These are phyloP conservation scores for Hydractinia symbiolongicarpus DNA, from an alignment of 30 jellyfish, hydroid and myxozoan genomes.

Conservation along the genomic window DNA sequence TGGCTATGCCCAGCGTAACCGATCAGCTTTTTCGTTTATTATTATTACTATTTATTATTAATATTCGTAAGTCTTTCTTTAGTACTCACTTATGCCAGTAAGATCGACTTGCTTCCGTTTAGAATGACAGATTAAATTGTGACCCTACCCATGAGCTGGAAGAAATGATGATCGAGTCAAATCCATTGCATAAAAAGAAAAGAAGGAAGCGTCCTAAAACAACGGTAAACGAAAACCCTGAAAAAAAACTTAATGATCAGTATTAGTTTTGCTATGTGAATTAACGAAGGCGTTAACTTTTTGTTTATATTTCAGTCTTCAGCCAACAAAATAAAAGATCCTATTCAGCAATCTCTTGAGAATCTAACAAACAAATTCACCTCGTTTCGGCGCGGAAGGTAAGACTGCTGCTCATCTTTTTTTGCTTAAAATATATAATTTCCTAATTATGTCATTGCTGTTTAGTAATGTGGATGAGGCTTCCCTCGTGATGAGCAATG, in stretches of 20 bases:
- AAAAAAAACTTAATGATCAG: conserved; percentile 2
- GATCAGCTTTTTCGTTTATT: too few species aligned
- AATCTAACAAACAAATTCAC: conserved; percentile 29
- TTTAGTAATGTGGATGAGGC: background rate
- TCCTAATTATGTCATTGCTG: background rate
- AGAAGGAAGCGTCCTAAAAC: conserved; percentile 42
- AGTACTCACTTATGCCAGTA: too few species aligned
- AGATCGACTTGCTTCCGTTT: background rate
- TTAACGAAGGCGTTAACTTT: background rate
- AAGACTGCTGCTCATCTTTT: background rate
- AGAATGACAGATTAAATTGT: conserved; percentile 82
- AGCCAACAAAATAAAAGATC: conserved; percentile 21
- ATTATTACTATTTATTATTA: too few species aligned
- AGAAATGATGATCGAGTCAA: conserved; percentile 90
- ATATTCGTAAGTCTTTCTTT: too few species aligned
- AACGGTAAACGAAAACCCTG: background rate
- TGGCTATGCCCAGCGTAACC: too few species aligned
- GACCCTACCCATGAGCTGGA: conserved; percentile 94
- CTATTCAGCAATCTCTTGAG: conserved; percentile 14
- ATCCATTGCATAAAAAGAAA: conserved; percentile 86
- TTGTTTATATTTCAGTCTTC: background rate
- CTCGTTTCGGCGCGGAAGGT: conserved; percentile 34
- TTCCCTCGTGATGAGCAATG: conserved; percentile 1
- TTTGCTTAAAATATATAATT: background rate
- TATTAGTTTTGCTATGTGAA: background rate